Evolutionary conservation across 2,888 invertebrate genomes (phyloP), one percentile per base, ranked within the genome.

Genomic region (Griposia aprilina): DNA sequence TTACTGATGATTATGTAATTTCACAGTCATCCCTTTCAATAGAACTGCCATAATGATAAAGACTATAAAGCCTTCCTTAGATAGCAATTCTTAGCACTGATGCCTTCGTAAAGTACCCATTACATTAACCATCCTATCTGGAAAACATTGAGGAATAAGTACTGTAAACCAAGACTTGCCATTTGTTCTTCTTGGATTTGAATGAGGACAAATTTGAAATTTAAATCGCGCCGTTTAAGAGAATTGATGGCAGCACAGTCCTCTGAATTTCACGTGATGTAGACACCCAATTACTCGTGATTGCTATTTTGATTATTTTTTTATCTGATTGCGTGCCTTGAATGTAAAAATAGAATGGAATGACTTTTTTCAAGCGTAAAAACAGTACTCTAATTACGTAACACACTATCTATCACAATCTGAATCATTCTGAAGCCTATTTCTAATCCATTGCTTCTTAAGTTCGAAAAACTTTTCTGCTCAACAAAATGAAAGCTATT

Each of bases 141-240:
- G 75, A 74, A 78, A 71, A 85, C 87, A 80, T 86, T 76, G 79
- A 70, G 55, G 48, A 62, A 85, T 74, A 85, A 84, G 74, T 59
- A 59, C 73, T 62, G 80, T 55, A 67, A 82, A 67, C 89, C 67
- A 76, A 79, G 86, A 76, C 65, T 74, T 78, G 81, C 90, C 90
- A 90, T 91, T 91, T 89, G 90, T 90, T 86, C 89, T 83, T 88
- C 85, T 81, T 84, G 85, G 90, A 91, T 91, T 91, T 91, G 91
- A 91, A 92, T 90, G 91, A 89, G 91, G 89, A 89, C 89, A 91
- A 90, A 92, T 92, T 92, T 92, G 91, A 92, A 92, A 91, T 92
- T 91, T 91, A 92, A 92, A 92, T 92, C 83, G 86, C 78, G 84
- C 76, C 83, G 74, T 82, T 89, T 87, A 85, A 67, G 78, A 68